Base-by-base conservation (phyloP, 2,888 invertebrate species). In the Lysandra bellargus region DNA sequence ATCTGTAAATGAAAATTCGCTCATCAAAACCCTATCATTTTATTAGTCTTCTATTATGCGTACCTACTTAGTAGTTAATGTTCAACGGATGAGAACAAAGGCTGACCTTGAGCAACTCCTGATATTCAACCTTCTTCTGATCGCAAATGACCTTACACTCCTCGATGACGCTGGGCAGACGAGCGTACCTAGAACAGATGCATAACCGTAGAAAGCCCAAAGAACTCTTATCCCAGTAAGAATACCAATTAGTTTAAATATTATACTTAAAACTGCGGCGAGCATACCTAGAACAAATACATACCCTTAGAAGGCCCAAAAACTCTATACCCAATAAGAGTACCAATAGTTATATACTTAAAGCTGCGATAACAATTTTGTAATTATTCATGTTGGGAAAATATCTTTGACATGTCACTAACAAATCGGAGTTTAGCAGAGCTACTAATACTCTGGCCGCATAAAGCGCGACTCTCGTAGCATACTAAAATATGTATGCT, bases 61-160 rank as follows among this genome's bases (percentile, higher is more conserved):
- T 23, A 33, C 17, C 33, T 33, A 37, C 14, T 33, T 5, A 37
- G 0, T 69, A 69, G 64, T 30, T 4, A 69, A 69, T 69, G 69
- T 69, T 69, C 69, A 69, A 17, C 80, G 49, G 75, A 79, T 78
- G 1, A 17, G 12, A 23, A 37, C 37, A 76, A 23, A 69, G 74
- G 23, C 23, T 79, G 86, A 91, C 96, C 89, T 96, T 96, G 4
- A 99, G 95, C 4, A 96, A 91, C 75, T 97, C 97, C 91, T 99
- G 98, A 89, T 98, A 99, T 87, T 99, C 98, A 5, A 96, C 93
- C 64, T 96, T 96, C 95, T 99, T 99, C 81, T 96, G 96, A 14
- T 96, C 97, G 57, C 98, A 96, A 82, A 98, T 97, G 69, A 95
- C 95, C 83, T 97, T 96, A 89, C 98, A 97, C 84, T 99, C 97